A percentile compares a stretch with the other conserved stretches of the same genome.
Evolutionary conservation across 2,888 invertebrate genomes (phyloP).

Genomic region (Dasypolia templi): DNA sequence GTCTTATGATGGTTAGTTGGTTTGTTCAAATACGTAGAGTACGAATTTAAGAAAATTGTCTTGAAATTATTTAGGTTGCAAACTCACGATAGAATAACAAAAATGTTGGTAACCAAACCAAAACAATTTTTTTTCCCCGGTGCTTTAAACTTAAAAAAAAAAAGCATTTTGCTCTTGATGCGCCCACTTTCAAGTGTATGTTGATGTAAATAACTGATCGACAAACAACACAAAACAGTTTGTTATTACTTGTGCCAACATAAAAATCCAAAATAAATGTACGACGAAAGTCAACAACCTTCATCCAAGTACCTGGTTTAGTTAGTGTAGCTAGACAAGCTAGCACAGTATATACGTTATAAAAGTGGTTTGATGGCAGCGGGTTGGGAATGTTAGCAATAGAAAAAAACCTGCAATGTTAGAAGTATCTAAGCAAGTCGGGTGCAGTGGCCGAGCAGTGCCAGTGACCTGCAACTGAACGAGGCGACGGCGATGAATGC

Average conservation of each 20-base stretch:
- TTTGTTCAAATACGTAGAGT: background rate
- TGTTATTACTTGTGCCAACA: background rate
- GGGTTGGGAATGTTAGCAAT: conserved; percentile 85
- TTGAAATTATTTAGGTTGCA: background rate
- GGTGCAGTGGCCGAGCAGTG: conserved; percentile 88
- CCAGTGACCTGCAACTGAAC: conserved; percentile 86
- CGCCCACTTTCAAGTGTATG: background rate
- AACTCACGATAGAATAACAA: background rate
- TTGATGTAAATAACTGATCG: background rate
- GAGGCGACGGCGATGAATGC: conserved; percentile 68
- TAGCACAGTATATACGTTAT: conserved; percentile 60
- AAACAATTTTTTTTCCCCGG: background rate
- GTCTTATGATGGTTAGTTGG: background rate
- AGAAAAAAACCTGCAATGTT: conserved; percentile 88
- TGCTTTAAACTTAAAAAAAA: background rate
- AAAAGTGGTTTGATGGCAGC: conserved; percentile 75
- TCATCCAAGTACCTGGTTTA: conserved; percentile 48
- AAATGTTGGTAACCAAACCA: background rate
- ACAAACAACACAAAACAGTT: conserved; percentile 21
- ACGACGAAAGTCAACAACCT: conserved; percentile 51
- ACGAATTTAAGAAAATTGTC: background rate
- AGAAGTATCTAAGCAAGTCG: conserved; percentile 89
- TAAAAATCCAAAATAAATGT: conserved; percentile 25
- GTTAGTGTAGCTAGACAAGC: conserved; percentile 32
- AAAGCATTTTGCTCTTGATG: background rate